Evolutionary conservation across 1,140 invertebrate genomes (phyloP).

Genomic region (Acromyrmex charruanus): DNA sequence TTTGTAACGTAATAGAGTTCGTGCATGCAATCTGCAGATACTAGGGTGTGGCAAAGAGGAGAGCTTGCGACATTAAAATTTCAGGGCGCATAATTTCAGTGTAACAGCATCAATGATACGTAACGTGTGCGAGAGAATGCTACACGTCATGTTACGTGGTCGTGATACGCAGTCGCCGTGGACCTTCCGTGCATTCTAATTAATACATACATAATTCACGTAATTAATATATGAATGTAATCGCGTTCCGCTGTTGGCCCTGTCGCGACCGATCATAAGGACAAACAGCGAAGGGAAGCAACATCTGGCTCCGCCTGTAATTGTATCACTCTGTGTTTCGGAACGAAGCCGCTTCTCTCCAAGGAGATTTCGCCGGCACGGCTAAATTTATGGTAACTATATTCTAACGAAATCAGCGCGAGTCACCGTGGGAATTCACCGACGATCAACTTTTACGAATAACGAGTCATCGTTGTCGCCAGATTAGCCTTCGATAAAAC

Average conservation of each 20-base stretch:
- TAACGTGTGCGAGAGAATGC: neutral
- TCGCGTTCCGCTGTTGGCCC: neutral
- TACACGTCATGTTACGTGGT: neutral
- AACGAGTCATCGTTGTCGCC: conserved; percentile 25
- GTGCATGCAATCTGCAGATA: conserved; percentile 9
- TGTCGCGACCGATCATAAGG: conserved; percentile 8
- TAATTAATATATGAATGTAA: conserved; percentile 29
- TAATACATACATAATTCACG: conserved; percentile 51
- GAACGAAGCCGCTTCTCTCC: conserved; percentile 16
- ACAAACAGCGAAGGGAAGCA: neutral
- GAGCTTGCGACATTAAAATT: conserved; percentile 29
- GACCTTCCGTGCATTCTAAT: conserved; percentile 9
- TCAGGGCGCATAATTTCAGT: conserved; percentile 11
- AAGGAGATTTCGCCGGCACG: conserved; percentile 17
- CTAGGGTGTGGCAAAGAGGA: neutral
- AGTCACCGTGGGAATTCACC: conserved; percentile 37
- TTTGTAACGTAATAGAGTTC: neutral
- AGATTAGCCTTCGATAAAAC: conserved; percentile 7
- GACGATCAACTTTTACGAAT: conserved; percentile 38
- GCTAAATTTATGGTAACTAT: conserved; percentile 55
- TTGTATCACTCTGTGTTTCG: conserved; percentile 33
- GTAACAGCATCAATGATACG: conserved; percentile 6
- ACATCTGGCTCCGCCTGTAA: conserved; percentile 8
- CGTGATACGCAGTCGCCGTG: neutral
- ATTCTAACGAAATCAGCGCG: conserved; percentile 49